Percentiles rank a stretch among this genome's conserved stretches.
Evolutionary conservation across 2,113 vertebrate species (phyloP).

Genomic region (Burhinus oedicnemus): DNA sequence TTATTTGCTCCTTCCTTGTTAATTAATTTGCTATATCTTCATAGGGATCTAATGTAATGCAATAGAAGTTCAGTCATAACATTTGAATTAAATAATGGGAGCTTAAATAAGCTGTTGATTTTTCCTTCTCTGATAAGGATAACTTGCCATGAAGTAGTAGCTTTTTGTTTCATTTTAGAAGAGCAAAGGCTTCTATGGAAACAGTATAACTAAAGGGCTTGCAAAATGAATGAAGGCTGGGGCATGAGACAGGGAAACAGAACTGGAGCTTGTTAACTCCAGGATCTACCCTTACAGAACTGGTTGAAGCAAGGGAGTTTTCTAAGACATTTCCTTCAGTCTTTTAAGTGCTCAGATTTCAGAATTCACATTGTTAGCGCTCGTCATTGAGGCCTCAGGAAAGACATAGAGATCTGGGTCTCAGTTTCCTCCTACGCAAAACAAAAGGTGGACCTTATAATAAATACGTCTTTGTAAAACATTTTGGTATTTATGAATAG

Average conservation of each 20-base stretch:
- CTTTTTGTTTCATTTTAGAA: slow-evolving; percentile 7
- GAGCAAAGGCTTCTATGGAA: background rate
- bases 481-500: background rate
- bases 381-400: background rate
- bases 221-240: background rate
- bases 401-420: background rate
- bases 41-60: background rate
- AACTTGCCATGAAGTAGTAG: slow-evolving; percentile 13
- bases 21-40: slow-evolving; percentile 58
- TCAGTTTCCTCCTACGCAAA: background rate
- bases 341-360: background rate
- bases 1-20: slow-evolving; percentile 56
- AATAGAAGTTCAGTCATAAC: background rate
- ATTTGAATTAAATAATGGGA: slow-evolving; percentile 23
- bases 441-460: background rate
- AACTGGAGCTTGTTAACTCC: background rate
- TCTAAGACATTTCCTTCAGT: background rate
- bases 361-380: background rate
- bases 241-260: background rate
- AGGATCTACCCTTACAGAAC: background rate
- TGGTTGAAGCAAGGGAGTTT: background rate
- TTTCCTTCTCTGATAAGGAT: slow-evolving; percentile 19
- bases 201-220: background rate
- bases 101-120: slow-evolving; percentile 45
- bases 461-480: background rate